Evolutionary conservation across 2,113 vertebrate genomes (phyloP), one percentile per base, ranked within the genome.

Genomic region (Chauna torquata): DNA sequence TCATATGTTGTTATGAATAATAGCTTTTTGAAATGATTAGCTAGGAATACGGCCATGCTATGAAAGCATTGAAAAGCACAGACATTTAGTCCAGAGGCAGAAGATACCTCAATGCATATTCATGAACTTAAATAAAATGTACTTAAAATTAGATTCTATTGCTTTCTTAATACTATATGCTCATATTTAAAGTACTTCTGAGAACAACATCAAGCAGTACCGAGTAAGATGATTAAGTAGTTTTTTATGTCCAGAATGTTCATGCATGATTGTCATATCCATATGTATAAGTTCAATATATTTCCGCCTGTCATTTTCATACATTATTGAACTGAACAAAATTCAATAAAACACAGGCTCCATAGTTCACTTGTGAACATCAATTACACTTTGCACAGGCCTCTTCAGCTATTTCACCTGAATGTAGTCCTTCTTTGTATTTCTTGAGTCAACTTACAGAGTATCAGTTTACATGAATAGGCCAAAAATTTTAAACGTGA

Each of bases 281-380:
- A 92, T 96, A 95, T 92, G 64, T 52, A 92, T 93, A 92, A 88
- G 54, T 84, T 85, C 93, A 92, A 92, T 92, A 83, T 59, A 76
- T 94, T 97, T 96, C 82, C 66, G 90, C 54, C 59, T 95, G 83
- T 82, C 88, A 93, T 90, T 97, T 95, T 96, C 83, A 91, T 94
- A 80, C 61, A 90, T 96, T 96, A 96, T 94, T 96, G 88, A 96
- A 86, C 75, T 70, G 81, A 96, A 91, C 44, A 88, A 94, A 97
- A 94, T 92, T 92, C 96, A 96, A 76, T 97, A 88, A 95, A 96
- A 93, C 44, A 61, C 52, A 86, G 83, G 40, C 55, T 94, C 83
- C 45, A 34, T 30, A 94, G 90, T 92, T 94, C 93, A 88, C 71
- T 91, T 97, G 90, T 93, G 92, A 93, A 64, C 88, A 95, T 82